Base-by-base conservation (phyloP, 2,113 vertebrate genomes). In the Nerophis ophidion region DNA sequence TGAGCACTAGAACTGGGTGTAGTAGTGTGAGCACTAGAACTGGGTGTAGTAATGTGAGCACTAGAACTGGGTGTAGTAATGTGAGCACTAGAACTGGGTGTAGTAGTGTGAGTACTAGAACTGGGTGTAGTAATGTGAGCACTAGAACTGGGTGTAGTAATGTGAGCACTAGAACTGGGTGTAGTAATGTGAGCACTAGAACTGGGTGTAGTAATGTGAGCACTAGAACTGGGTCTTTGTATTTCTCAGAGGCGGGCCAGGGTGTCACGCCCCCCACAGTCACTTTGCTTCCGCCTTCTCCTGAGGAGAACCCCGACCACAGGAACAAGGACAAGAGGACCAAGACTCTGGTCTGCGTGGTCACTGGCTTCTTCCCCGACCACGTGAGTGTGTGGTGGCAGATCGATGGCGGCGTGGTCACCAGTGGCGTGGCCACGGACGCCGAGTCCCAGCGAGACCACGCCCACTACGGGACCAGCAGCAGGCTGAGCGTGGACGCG, bases 271-370 rank as follows among this genome's bases (percentile, higher is more conserved):
- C 0, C 15, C 92, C 93, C 1, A 34, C 0, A 0, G 87, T 97
- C 36, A 15, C 60, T 1, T 15, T 97, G 65, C 82, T 94, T 8
- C 1, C 0, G 6, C 93, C 95, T 0, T 91, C 92, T 0, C 0
- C 50, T 2, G 65, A 77, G 0, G 92, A 96, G 81, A 80, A 91
- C 35, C 57, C 36, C 1, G 8, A 38, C 9, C 0, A 13, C 0
- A 26, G 35, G 1, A n/a, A 33, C 12, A 2, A 63, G 0, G 0
- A 0, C 0, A n/a, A n/a, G 4, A n/a, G 5, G 16, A 84, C 84
- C 61, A 91, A 90, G 76, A 96, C 95, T 0, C 50, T 98, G 6
- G 89, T 98, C 1, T 98, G 95, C 62, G 76, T 93, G 76, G 93
- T 84, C 61, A 88, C 65, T 0, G 72, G 34, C 17, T 97, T 97